Evolutionary conservation across 2,888 invertebrate species (phyloP), one percentile per base, ranked within the genome.

Genomic region (Lottia gigantea): DNA sequence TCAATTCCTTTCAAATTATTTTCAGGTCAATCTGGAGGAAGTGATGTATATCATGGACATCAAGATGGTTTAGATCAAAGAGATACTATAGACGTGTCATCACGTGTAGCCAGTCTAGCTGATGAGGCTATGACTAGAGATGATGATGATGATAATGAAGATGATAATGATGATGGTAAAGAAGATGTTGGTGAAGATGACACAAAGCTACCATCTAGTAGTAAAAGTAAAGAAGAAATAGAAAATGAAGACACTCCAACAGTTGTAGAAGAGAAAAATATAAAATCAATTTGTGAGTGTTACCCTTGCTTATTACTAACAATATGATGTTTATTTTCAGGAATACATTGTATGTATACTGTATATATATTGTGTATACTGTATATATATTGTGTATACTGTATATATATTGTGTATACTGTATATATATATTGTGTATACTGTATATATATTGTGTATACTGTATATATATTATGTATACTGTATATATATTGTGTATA

Each of bases 11-110:
- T 31, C 6, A 31, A 31, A 64, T 64, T 66, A 11, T 71, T 19
- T 74, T 2, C 67, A 84, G 83, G 82, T 75, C 83, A 85, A 76
- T 82, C 85, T 46, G 83, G 79, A 31, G 81, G 77, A 7, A 80
- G 81, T 71, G 82, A 83, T 68, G 76, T 78, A 15, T 70, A 64
- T 26, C 61, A 66, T n/a, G 73, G 73, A 70, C 76, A 74, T 40
- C 74, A 62, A 62, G 47, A 64, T 31, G 68, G 67, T 23, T 64
- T 65, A 46, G 46, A 40, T 23, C 67, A 65, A 62, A 65, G 26
- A 26, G 67, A 55, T 23, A 45, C 65, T 14, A 65, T 68, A n/a
- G 45, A 47, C 31, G 14, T 23, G 15, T 64, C 49, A 25, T 61
- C 63, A 12, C 45, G 46, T 11, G 45, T 40, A 6, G 62, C 31